Percentiles rank a stretch among this genome's conserved stretches.
Conservation (phyloP, 2,113 vertebrate species). For the Oenanthe oenanthe region DNA sequence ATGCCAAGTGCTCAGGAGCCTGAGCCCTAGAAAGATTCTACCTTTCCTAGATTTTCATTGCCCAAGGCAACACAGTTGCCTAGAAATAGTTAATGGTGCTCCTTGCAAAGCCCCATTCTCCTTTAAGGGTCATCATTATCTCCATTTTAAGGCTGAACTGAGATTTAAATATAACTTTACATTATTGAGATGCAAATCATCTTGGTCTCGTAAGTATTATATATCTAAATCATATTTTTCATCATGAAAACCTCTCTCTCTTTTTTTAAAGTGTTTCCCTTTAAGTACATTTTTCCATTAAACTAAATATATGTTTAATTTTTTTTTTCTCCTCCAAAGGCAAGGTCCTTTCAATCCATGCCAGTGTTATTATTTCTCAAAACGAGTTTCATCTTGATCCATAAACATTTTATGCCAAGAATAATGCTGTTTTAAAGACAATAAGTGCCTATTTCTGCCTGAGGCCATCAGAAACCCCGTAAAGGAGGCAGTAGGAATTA, state of each 20-base stretch:
- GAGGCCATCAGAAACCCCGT: conserved; percentile 66
- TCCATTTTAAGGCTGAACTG: conserved; percentile 37
- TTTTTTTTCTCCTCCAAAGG: conserved; percentile 70
- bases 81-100: conserved; percentile 42
- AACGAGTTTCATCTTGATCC: conserved; percentile 79
- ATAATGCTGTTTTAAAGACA: conserved; percentile 78
- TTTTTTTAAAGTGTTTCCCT: not conserved
- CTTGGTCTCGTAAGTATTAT: conserved; percentile 20
- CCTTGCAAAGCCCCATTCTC: not conserved
- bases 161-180: conserved; percentile 36
- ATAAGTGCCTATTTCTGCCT: conserved; percentile 77
- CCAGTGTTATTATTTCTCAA: conserved; percentile 74
- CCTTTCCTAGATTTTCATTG: not conserved
- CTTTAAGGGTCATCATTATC: conserved; percentile 50
- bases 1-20: not conserved
- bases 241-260: not conserved
- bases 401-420: conserved; percentile 80
- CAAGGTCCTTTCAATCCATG: conserved; percentile 72
- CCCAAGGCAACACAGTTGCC: not conserved
- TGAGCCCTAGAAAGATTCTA: not conserved
- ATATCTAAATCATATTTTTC: conserved; percentile 51
- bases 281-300: conserved; percentile 58
- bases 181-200: conserved; percentile 56
- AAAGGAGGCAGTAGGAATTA: conserved; percentile 77
- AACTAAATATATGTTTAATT: conserved; percentile 68